Evolutionary conservation across 2,888 invertebrate genomes (phyloP).

Genomic region (Acleris sparsana): DNA sequence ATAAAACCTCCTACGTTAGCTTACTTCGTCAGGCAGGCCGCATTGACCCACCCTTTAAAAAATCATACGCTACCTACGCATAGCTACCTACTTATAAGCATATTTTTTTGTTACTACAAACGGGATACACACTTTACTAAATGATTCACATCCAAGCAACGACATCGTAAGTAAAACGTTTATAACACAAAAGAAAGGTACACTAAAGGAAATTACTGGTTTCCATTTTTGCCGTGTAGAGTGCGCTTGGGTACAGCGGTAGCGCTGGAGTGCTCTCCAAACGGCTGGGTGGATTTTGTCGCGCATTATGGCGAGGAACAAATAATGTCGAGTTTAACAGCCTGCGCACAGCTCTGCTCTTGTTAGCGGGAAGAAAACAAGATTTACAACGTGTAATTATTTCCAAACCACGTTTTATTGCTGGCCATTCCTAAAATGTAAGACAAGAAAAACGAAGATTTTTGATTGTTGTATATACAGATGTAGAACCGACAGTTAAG

Average conservation of each 20-base stretch:
- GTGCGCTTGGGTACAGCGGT: constrained; percentile 41
- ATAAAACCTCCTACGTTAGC: too few species aligned
- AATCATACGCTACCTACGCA: too few species aligned
- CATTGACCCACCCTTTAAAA: too few species aligned
- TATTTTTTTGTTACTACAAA: too few species aligned
- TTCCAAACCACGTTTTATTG: constrained; percentile 5
- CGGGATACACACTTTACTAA: not conserved
- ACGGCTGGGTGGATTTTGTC: constrained; percentile 15
- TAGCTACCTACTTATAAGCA: too few species aligned
- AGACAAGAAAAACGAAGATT: not conserved
- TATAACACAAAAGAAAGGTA: constrained; percentile 44
- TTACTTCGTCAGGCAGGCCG: too few species aligned
- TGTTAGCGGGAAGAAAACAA: constrained; percentile 8
- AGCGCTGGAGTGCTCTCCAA: constrained; percentile 19
- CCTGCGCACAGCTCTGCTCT: constrained; percentile 1
- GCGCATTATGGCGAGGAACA: constrained; percentile 17
- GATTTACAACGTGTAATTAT: constrained; percentile 9
- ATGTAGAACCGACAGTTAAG: not conserved
- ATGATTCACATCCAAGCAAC: constrained; percentile 13
- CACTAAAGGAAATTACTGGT: constrained; percentile 51
- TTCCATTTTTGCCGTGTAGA: constrained; percentile 44
- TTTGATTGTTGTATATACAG: not conserved
- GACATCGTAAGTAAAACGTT: constrained; percentile 44
- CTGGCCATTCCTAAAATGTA: not conserved
- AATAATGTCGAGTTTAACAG: constrained; percentile 26